These are phyloP conservation scores for Tenebrio molitor DNA, from an alignment of 1,140 invertebrate genomes.

Conservation along the genomic window DNA sequence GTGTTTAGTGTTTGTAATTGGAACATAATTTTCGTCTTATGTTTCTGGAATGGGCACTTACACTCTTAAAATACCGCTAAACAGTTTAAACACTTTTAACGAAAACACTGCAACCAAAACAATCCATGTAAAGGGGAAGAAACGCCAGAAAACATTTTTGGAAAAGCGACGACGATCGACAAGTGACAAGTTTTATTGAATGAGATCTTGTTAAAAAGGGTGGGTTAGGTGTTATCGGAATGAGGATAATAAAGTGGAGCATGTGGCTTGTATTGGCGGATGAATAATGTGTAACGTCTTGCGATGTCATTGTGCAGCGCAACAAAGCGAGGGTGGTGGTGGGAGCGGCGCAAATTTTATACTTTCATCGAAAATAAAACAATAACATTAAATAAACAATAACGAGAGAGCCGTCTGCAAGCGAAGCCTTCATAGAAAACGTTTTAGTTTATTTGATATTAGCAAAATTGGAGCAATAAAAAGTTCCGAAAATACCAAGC, in stretches of 20 bases:
- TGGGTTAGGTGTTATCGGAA: no score
- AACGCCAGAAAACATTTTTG: no score
- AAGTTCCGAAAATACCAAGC: conserved; percentile 54
- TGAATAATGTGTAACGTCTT: conserved; percentile 2
- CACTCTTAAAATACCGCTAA: neutral
- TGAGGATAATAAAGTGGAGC: neutral
- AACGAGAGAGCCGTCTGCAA: conserved; percentile 17
- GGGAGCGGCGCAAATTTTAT: neutral
- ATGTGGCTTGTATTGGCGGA: neutral
- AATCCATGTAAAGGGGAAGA: no score
- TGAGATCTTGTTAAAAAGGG: no score
- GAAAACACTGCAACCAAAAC: no score
- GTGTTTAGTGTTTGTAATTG: conserved; percentile 15
- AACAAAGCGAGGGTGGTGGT: neutral
- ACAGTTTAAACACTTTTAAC: neutral
- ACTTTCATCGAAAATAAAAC: conserved; percentile 23
- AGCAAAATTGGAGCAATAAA: conserved; percentile 61
- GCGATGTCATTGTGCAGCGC: conserved; percentile 2
- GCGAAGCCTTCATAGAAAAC: conserved; percentile 33
- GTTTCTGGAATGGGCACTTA: conserved; percentile 1
- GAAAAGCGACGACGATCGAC: no score
- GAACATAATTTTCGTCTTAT: neutral
- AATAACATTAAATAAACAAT: conserved; percentile 30
- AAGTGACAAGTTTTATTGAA: no score
- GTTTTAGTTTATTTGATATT: conserved; percentile 54